Evolutionary conservation across 2,888 invertebrate genomes (phyloP), one percentile per base, ranked within the genome.

Genomic region (Stegana nigrithorax): DNA sequence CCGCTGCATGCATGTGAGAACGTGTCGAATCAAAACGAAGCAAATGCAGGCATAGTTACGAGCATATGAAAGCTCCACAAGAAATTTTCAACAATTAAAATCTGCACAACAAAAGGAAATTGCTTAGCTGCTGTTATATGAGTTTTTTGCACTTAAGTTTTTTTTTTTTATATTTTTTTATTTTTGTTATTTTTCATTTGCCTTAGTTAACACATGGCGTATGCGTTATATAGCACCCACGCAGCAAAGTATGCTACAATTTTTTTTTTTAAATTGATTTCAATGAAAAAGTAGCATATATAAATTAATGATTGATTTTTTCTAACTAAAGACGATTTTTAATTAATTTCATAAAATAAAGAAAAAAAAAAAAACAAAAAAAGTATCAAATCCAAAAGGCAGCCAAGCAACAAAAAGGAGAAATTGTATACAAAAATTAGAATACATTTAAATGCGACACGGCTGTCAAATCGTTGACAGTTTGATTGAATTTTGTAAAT

Each of bases 41-140:
- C n/a, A n/a, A n/a, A n/a, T n/a, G n/a, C n/a, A n/a, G n/a, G n/a
- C n/a, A n/a, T n/a, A n/a, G n/a, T n/a, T n/a, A n/a, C n/a, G n/a
- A n/a, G n/a, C n/a, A n/a, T n/a, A n/a, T n/a, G n/a, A n/a, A n/a
- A n/a, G n/a, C n/a, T n/a, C n/a, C n/a, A n/a, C n/a, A n/a, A n/a
- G n/a, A n/a, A n/a, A n/a, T n/a, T n/a, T 50, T 50, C 14, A 26
- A 23, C 50, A 50, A 50, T 50, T 50, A 50, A 50, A 50, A 50
- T 50, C 26, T 17, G 23, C 25, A 12, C 23, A 50, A 1, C 10
- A 17, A 23, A 25, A 25, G 25, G 8, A n/a, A 50, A 23, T n/a
- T 50, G 12, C 7, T 10, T 45, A 10, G 10, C 21, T 2, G 45
- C n/a, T n/a, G n/a, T n/a, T n/a, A n/a, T n/a, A n/a, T n/a, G n/a